phyloP scores from a whole-genome alignment of 2,797 vertebrate genomes.

The Darevskia mixta region DNA sequence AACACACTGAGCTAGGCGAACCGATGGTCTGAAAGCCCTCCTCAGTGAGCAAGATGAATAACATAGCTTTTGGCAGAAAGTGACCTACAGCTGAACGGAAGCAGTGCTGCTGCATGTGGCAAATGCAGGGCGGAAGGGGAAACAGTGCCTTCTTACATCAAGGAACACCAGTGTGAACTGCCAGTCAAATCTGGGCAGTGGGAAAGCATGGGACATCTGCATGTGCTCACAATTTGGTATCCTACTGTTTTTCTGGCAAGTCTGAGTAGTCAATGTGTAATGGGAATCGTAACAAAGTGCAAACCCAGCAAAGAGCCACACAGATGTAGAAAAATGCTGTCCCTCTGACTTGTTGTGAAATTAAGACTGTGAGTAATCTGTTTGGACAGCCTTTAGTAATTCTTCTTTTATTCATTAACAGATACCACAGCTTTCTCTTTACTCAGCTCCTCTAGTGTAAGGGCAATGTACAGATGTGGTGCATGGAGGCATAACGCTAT shows the following conservation, averaged over 20 bases:
- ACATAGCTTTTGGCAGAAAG: no score
- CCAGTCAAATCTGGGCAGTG: neutral
- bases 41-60: no score
- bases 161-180: neutral
- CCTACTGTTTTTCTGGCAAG: constrained; percentile 51
- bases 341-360: constrained; percentile 62
- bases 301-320: constrained; percentile 13
- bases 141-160: no score
- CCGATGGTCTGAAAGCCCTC: no score
- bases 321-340: constrained; percentile 47
- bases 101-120: no score
- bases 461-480: constrained; percentile 52
- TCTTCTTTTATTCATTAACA: constrained; percentile 71
- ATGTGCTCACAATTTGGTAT: constrained; percentile 14
- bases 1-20: no score
- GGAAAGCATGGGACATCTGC: neutral
- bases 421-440: constrained; percentile 38
- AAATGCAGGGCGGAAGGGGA: no score
- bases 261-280: constrained; percentile 47
- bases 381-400: constrained; percentile 63
- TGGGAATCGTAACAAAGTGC: constrained; percentile 6
- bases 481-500: constrained; percentile 33
- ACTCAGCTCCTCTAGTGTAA: constrained; percentile 47
- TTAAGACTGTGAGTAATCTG: constrained; percentile 51
- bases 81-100: no score